Evolutionary conservation across 1,140 invertebrate genomes (phyloP), one percentile per base, ranked within the genome.

Genomic region (Pseudomyrmex dendroicus): DNA sequence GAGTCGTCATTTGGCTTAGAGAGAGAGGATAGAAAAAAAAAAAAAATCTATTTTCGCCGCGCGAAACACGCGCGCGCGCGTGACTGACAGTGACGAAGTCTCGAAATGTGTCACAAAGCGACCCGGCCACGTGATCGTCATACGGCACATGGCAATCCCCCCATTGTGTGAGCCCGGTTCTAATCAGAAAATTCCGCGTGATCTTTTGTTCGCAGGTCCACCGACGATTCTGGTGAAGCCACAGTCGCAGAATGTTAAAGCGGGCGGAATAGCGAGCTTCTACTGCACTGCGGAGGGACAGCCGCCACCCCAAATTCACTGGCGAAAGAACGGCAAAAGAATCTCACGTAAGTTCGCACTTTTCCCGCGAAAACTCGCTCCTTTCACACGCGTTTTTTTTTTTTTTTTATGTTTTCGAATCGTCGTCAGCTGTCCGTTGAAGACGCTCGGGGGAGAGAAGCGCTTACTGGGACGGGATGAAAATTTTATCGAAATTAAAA

Each of bases 201-300:
- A 68, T 87, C 77, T 90, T 93, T 90, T 94, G 94, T 94, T 93
- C 93, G 85, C 96, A 99, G 98, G 98, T 96, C 98, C 98, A 66
- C 98, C 98, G 83, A 97, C 98, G 95, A 98, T 99, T 91, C 96
- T 97, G 88, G 96, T 97, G 90, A 96, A 96, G 90, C 98, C 98
- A 10, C 95, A 96, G 83, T 97, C 98, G 92, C 97, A 98, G 90
- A 97, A 97, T 89, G 98, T 99, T 48, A 96, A 97, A 78, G 97
- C 96, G 70, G 98, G 98, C 74, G 97, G 97, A n/a, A 97, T 98
- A 73, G 98, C 98, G 1, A 97, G 97, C 57, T 99, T 99, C 95
- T 98, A 98, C 94, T 99, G 99, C 95, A 97, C 97, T 63, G 98
- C 98, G 17, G 96, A 97, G 64, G 98, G 98, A 17, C 97, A 98